Evolutionary conservation across 2,888 invertebrate species (phyloP), one percentile per base, ranked within the genome.

Genomic region (Gnatocerus cornutus): DNA sequence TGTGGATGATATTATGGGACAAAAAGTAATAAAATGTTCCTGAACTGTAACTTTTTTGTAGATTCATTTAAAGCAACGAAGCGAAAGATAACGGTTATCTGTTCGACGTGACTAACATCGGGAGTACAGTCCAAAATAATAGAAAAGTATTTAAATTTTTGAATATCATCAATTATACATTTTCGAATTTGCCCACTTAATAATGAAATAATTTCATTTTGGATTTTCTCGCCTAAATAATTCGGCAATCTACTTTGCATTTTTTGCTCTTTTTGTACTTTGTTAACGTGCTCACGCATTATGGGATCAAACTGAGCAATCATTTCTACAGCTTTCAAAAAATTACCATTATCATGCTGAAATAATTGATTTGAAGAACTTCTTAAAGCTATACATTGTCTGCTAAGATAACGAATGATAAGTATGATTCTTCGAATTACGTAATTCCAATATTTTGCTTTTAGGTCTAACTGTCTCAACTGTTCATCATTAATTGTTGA

Each of bases 71-170:
- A 71, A 71, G 73, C 39, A 45, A 74, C 73, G 66, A 69, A 74
- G 71, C 75, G 55, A 39, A 78, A 66, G 16, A 77, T 71, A 45
- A 77, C 37, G 53, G 68, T 73, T 45, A 79, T 68, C 73, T 80
- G 77, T 63, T 79, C 78, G 14, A 53, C 58, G 33, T 74, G 73
- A 52, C 63, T 66, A 41, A 71, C 67, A 58, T 78, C 79, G n/a
- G 75, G 76, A 9, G 77, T 77, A 41, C 75, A 76, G 59, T 78
- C 77, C 16, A 76, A 52, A 37, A 76, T 76, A 48, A 79, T 74
- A 33, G 76, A 77, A 71, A 63, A 79, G 69, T 78, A 79, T 71
- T 75, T 73, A 48, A 58, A 64, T 53, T 53, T 61, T 61, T 45
- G 5, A 37, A 45, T 27, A 55, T 52, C 41, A 52, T 63, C 62